Base-by-base conservation (phyloP, 2,888 invertebrate genomes). In the Stenotaenia linearis region DNA sequence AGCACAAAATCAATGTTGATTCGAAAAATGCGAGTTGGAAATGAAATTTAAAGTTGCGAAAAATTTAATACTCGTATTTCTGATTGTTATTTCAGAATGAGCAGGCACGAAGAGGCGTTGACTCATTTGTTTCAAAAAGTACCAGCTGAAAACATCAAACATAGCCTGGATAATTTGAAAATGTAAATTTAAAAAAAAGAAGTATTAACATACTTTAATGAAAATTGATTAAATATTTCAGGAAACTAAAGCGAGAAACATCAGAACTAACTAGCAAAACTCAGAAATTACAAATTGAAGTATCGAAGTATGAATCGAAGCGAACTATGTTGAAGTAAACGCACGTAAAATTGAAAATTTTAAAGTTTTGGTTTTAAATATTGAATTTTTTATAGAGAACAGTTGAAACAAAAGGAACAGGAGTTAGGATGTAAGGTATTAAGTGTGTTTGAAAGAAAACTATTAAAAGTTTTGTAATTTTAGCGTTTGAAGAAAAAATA, bases 401-500 rank as follows among this genome's bases (percentile, higher is more conserved):
- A 69, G 25, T 28, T 75, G 37, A 75, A 75, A 35, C 25, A 21
- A 32, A 75, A 75, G 30, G 75, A 75, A 75, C 15, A 35, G 10
- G 75, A 75, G 35, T 18, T 75, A 15, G 6, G 37, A 1, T 3
- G 75, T 75, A 75, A 35, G 32, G 9, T 1, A n/a, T 28, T 0
- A 37, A 32, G 28, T 75, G 75, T 9, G 12, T n/a, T 35, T n/a
- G 37, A 75, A 75, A 37, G 35, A 12, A 75, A 75, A 75, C 32
- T 75, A n/a, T 2, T 18, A 1, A 12, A 75, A 18, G n/a, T n/a
- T 7, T 75, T n/a, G n/a, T n/a, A n/a, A n/a, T 75, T 32, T 21
- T 37, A 75, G 75, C 7, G 12, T n/a, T 35, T n/a, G 37, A 75
- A 75, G 75, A 75, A 12, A 75, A 75, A 75, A 75, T 75, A n/a